phyloP scores from a whole-genome alignment of 2,113 vertebrate species.

The Mungos mungo region DNA sequence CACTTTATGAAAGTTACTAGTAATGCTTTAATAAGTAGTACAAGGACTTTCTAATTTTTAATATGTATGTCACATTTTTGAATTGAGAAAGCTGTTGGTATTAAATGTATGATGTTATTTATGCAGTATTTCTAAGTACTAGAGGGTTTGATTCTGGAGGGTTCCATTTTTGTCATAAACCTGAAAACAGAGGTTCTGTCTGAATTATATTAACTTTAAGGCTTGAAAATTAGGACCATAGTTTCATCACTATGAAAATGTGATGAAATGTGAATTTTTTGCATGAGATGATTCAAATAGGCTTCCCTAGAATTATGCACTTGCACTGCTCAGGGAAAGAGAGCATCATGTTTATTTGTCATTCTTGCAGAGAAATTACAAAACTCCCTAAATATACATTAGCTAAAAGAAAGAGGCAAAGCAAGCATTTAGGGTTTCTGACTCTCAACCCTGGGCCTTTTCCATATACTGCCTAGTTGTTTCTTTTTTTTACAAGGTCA shows the following conservation, averaged over 20 bases:
- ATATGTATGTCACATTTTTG: conserved; percentile 90
- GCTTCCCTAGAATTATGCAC: background rate
- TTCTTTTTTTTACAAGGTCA: background rate
- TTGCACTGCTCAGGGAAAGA: background rate
- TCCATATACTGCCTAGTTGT: background rate
- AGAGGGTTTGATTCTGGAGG: background rate
- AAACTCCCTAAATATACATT: background rate
- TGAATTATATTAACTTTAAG: background rate
- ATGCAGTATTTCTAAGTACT: background rate
- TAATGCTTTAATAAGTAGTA: conserved; percentile 94
- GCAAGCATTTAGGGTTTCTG: background rate
- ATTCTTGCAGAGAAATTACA: background rate
- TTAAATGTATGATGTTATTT: conserved; percentile 92
- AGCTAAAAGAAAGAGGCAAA: background rate
- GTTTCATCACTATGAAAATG: background rate
- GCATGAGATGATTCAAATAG: background rate
- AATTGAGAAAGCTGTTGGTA: conserved; percentile 93
- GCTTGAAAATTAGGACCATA: background rate
- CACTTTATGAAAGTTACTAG: conserved; percentile 95
- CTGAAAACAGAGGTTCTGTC: background rate
- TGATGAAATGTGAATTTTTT: background rate
- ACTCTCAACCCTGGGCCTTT: background rate
- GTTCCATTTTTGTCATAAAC: conserved; percentile 22
- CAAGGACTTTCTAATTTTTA: conserved; percentile 92
- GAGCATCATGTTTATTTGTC: background rate